Conservation (phyloP, 35 echinoderm and acorn worm species). For the Strongylocentrotus purpuratus region DNA sequence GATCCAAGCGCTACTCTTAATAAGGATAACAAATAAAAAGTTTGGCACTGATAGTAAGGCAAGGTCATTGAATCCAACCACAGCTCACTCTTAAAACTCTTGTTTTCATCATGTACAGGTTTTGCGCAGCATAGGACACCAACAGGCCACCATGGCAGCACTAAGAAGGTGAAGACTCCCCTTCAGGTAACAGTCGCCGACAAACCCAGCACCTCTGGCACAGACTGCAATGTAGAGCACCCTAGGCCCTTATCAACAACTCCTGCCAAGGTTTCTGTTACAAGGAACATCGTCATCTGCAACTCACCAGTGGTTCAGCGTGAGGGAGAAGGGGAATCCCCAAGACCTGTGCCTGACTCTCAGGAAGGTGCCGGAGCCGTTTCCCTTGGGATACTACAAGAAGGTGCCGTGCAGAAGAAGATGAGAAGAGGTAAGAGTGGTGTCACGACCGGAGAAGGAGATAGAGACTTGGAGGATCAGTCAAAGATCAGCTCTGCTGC, state of each 20-base stretch:
- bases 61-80: not conserved
- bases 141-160: not conserved
- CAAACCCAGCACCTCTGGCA: slow-evolving; percentile 24
- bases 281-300: not conserved
- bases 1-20: too few relatives aligned
- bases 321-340: not conserved
- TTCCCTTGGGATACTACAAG: not conserved
- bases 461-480: not conserved
- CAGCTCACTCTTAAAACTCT: not conserved
- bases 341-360: not conserved
- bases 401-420: not conserved
- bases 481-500: not conserved
- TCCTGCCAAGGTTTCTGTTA: not conserved
- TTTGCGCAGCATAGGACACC: slow-evolving; percentile 60
- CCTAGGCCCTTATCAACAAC: not conserved
- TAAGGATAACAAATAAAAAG: too few relatives aligned
- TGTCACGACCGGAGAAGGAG: too few relatives aligned
- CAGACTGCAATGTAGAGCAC: not conserved
- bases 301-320: not conserved
- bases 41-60: too few relatives aligned
- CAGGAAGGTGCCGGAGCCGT: not conserved
- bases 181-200: slow-evolving; percentile 58
- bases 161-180: slow-evolving; percentile 70
- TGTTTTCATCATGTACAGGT: not conserved
- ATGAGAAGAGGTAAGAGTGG: not conserved